Percentiles rank a stretch among this genome's conserved stretches.
phyloP scores from a whole-genome alignment of 2,113 vertebrate species.

The Penelope pileata region DNA sequence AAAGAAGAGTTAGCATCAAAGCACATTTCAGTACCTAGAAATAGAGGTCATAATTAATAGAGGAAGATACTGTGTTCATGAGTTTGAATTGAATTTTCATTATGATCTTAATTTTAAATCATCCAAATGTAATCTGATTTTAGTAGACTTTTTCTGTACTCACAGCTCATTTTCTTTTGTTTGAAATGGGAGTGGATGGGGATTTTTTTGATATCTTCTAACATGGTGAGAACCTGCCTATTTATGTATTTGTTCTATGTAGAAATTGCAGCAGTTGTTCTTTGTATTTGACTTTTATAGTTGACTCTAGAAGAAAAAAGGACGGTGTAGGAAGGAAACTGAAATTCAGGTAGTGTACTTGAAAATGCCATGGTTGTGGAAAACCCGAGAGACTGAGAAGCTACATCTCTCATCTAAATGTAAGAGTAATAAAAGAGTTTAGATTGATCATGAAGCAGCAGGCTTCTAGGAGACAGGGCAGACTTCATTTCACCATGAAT shows the following conservation, averaged over 20 bases:
- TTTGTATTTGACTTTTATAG: not conserved
- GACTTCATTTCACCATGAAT: not conserved
- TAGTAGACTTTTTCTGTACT: not conserved
- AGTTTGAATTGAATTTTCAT: not conserved
- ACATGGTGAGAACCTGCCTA: not conserved
- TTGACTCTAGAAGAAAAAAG: not conserved
- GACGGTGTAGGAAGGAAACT: not conserved
- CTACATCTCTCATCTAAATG: not conserved
- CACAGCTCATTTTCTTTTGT: not conserved
- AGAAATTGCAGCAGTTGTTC: not conserved
- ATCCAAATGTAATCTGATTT: not conserved
- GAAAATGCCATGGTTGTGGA: not conserved
- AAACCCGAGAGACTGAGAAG: not conserved
- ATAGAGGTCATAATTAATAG: not conserved
- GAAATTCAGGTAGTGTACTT: not conserved
- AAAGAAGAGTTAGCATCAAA: not conserved
- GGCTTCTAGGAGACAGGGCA: not conserved
- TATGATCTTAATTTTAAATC: not conserved
- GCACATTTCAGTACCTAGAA: not conserved
- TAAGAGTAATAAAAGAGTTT: not conserved
- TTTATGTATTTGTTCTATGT: not conserved
- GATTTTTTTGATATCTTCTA: not conserved
- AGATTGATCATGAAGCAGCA: not conserved
- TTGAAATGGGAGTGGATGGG: not conserved
- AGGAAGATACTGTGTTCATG: not conserved